Base-by-base conservation (phyloP, 2,113 vertebrate species). In the Panthera leo region DNA sequence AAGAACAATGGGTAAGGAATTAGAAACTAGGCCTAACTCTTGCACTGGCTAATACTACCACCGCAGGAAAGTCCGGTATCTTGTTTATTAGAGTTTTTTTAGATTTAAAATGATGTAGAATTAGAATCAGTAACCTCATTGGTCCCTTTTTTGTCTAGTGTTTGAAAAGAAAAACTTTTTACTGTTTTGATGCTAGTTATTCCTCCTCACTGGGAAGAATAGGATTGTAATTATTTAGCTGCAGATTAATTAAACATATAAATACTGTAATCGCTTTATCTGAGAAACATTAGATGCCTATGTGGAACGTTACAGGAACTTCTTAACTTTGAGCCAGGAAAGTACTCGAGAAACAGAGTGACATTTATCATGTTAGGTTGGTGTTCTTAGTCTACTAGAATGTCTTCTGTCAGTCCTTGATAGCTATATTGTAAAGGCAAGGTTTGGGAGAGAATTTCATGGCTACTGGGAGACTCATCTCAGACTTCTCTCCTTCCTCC, bases 201-300 rank as follows among this genome's bases (percentile, higher is more conserved):
- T 53, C 5, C 23, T 34, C 25, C 12, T 97, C 76, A 48, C 71
- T 85, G 39, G 83, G 16, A 93, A 96, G 9, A 90, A 65, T 39
- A 85, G 21, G 12, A 21, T 79, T 94, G 39, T 31, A 93, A 55
- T 82, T 91, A 94, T 94, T 85, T 94, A 92, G 68, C 18, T 87
- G 39, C 16, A 84, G 86, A 89, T 95, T 91, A 88, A 76, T 86
- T 95, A 94, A 91, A 91, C 27, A n/a, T 36, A 39, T 70, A 91
- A 84, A 89, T 12, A 58, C 90, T 63, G 19, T 67, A 94, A 94
- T 93, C 7, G 58, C 19, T 93, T 96, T 94, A 94, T 85, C 82
- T 94, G 65, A 93, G 97, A 92, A 95, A 61, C 9, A 70, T 61
- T 92, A 76, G 93, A 15, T 9, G 63, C 65, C 15, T 89, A 95